Evolutionary conservation across 2,888 invertebrate genomes (phyloP), one percentile per base, ranked within the genome.

Genomic region (Drosophila emarginata): DNA sequence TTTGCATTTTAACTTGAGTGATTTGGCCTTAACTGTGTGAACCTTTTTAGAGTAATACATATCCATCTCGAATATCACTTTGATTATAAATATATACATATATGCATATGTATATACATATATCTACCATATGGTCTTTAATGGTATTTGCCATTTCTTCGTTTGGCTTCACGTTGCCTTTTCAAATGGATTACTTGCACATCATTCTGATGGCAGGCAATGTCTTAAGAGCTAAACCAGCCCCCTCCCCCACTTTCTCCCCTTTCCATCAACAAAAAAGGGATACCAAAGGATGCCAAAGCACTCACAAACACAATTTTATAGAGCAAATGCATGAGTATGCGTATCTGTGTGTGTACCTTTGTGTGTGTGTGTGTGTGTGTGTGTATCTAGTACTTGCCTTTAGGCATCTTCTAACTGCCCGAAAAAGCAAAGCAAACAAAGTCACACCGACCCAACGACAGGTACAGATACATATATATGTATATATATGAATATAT

Each of bases 241-340:
- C 9, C 9, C 32, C 1, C 32, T 9, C 45, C 21, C 9, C 9
- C 32, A 1, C 32, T 9, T 9, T 2, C 32, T 4, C 11, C 1
- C 9, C 32, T 9, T 9, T 1, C 9, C 11, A 32, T 32, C 32
- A 32, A 21, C 15, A 39, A 39, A 51, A 67, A 63, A 70, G 39
- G 78, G 74, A 79, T 84, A 76, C 81, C 76, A 81, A 79, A 67
- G 76, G 78, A 76, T 77, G 76, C 76, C 54, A 70, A 56, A 63
- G 64, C 68, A 64, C 67, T 61, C 50, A 67, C 67, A 51, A 68
- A 67, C 63, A 79, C 59, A 51, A 64, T 70, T 77, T 80, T 74
- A 64, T 69, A 59, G 75, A 75, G 61, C 69, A 28, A 67, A 70
- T 68, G 64, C 78, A 74, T 45, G 15, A 9, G 74, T 76, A 72